These are phyloP conservation scores for Halcyon badia DNA, from an alignment of 2,797 vertebrate genomes.

Conservation along the genomic window DNA sequence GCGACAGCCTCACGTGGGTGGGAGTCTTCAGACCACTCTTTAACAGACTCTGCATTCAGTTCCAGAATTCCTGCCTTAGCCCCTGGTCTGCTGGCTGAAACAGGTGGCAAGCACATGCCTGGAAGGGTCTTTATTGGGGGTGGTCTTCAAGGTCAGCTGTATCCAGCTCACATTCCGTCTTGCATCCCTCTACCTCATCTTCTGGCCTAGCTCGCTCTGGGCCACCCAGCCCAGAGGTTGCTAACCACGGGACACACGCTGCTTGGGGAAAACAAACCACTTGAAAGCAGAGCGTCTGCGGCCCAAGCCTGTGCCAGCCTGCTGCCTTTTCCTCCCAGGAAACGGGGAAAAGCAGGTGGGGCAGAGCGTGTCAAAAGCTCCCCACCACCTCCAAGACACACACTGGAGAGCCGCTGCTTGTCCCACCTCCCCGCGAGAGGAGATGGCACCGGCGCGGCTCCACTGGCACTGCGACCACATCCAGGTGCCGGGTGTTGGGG, in stretches of 20 bases:
- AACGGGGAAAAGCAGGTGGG: fast-evolving
- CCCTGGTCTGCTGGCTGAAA: conserved; percentile 3
- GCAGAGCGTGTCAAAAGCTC: not conserved
- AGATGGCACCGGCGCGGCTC: fast-evolving
- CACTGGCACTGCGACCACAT: not conserved
- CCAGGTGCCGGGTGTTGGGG: not conserved
- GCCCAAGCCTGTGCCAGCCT: not conserved
- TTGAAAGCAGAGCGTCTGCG: not conserved
- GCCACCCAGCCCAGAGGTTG: not conserved
- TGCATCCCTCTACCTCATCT: not conserved
- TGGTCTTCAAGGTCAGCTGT: conserved; percentile 31
- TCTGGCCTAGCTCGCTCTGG: not conserved
- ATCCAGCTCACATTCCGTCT: not conserved
- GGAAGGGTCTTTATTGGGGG: not conserved
- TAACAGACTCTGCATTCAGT: conserved; percentile 43
- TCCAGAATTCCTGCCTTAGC: conserved; percentile 40
- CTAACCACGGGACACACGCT: fast-evolving
- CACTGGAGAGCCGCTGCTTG: not conserved
- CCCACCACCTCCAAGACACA: fast-evolving
- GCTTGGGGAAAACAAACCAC: not conserved
- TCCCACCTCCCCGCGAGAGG: fast-evolving
- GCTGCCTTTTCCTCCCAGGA: not conserved
- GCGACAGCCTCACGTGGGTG: not conserved
- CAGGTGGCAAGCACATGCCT: conserved; percentile 42
- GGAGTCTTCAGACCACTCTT: not conserved